Base-by-base conservation (phyloP, 2,797 vertebrate species). In the Arctocebus calabarensis region DNA sequence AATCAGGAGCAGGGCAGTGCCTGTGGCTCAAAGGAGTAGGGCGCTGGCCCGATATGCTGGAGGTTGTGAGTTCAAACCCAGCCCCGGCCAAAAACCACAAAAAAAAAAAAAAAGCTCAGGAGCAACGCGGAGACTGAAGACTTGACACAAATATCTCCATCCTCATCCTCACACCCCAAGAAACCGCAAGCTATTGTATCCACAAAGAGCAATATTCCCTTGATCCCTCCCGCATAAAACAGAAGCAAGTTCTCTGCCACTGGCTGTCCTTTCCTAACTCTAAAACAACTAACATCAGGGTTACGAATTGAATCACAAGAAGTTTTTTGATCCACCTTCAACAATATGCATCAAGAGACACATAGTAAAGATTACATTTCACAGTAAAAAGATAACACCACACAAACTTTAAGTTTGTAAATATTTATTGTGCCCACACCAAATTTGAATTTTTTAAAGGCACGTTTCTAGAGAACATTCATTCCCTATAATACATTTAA, bases 401-500 rank as follows among this genome's bases (percentile, higher is more conserved):
- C 10, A 66, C 9, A 43, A 92, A 87, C 85, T 73, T 90, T 19
- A 61, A 25, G 20, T 75, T 43, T 64, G 25, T 68, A 79, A 66
- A 79, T 70, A 94, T 29, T 45, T 70, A 68, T 27, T 66, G 70
- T 1, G 66, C 4, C 34, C 32, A 61, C 16, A 92, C 1, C 27
- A 74, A n/a, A 86, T 7, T 55, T 70, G 11, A 89, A 81, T 19
- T 84, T 82, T 57, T 14, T 74, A 88, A 71, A 55, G 34, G 70
- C 94, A 85, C 13, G 61, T 74, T 90, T 89, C 83, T 66, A 79
- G 14, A 94, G 43, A 5, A 57, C 20, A 32, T 74, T 94, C 25
- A 83, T 88, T 88, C 43, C 32, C 23, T 16, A 43, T 10, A 71
- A 14, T 7, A 82, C 40, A 85, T 84, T 43, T 20, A n/a, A 94